Conservation (phyloP, 2,113 vertebrate genomes). For the Bostrychus sinensis region DNA sequence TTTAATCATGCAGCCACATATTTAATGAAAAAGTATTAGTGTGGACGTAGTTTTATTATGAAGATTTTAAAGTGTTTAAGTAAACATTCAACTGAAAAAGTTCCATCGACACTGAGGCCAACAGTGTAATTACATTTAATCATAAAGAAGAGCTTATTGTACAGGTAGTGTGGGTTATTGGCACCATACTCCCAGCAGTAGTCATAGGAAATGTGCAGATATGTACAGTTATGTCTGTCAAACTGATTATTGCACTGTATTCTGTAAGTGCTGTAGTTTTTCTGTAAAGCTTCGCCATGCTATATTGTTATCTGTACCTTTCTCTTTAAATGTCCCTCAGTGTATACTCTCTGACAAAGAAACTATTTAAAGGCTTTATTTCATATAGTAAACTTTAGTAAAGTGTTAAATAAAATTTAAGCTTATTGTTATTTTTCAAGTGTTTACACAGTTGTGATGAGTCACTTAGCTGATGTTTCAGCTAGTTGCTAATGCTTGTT, state of each 20-base stretch:
- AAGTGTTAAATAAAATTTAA: not conserved
- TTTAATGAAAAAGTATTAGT: not conserved
- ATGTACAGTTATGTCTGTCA: slow-evolving; percentile 12
- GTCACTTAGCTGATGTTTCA: not conserved
- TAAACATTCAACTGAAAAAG: slow-evolving; percentile 65
- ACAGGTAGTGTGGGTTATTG: slow-evolving; percentile 57
- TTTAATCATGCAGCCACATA: no score
- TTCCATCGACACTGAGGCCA: slow-evolving; percentile 61
- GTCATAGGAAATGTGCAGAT: slow-evolving; percentile 19
- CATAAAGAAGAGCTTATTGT: slow-evolving; percentile 67
- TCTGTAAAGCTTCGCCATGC: slow-evolving; percentile 12
- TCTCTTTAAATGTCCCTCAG: no score
- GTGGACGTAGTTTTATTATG: slow-evolving; percentile 17
- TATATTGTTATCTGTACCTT: not conserved
- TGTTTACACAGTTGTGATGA: not conserved
- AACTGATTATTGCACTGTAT: slow-evolving; percentile 30
- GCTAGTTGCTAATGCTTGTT: not conserved
- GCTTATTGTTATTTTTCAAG: not conserved
- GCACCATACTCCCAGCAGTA: slow-evolving; percentile 27
- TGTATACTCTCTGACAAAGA: not conserved
- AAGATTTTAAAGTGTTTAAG: slow-evolving; percentile 44
- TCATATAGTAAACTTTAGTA: not conserved
- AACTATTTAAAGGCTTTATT: not conserved
- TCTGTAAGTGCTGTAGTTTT: not conserved
- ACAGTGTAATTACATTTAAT: slow-evolving; percentile 44